Evolutionary conservation across 2,888 invertebrate genomes (phyloP).

Genomic region (Stenchaetothrips biformis): DNA sequence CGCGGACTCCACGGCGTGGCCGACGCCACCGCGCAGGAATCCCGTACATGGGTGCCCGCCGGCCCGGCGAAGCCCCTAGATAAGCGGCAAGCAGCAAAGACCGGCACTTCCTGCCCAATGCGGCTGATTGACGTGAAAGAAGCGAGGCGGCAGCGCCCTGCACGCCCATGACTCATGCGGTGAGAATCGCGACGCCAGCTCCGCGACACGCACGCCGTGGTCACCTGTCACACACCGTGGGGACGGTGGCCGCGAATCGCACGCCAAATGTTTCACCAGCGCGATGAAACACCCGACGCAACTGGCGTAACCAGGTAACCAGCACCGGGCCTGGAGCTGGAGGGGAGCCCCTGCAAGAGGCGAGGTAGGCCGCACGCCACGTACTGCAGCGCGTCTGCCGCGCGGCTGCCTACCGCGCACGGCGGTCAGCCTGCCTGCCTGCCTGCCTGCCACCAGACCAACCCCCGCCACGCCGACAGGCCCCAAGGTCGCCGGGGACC

Average conservation of each 20-base stretch:
- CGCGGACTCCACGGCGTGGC: conserved; percentile 48
- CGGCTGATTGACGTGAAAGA: no score
- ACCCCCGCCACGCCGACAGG: no score
- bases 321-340: not conserved
- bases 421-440: not conserved
- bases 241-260: not conserved
- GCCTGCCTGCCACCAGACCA: no score
- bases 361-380: conserved; percentile 36
- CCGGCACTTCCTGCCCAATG: no score
- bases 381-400: not conserved
- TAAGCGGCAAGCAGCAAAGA: no score
- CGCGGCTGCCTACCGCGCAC: not conserved
- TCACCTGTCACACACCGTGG: not conserved
- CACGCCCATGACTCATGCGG: no score
- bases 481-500: no score
- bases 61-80: no score
- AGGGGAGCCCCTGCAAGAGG: conserved; percentile 30
- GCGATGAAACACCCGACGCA: not conserved
- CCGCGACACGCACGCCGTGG: not conserved
- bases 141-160: no score
- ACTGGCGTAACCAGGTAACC: not conserved
- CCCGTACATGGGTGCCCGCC: no score
- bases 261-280: not conserved
- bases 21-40: conserved; percentile 33
- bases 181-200: not conserved